phyloP scores from a whole-genome alignment of 2,888 invertebrate species.

The Zeuzera pyrina region DNA sequence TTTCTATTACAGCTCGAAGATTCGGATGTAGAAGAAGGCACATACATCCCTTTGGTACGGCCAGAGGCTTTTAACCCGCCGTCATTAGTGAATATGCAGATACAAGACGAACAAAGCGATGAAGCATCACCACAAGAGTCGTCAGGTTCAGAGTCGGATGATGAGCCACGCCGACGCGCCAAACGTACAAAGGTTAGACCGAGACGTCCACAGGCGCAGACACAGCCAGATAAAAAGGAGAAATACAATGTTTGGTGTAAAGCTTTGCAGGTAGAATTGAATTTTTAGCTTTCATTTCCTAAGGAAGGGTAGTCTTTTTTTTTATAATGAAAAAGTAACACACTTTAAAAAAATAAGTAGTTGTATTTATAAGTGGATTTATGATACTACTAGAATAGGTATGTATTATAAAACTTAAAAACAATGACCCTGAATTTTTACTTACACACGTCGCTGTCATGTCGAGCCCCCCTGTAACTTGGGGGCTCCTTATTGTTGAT shows the following conservation, averaged over 20 bases:
- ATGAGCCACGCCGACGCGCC: constrained; percentile 59
- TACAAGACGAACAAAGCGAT: constrained; percentile 74
- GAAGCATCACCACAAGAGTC: constrained; percentile 66
- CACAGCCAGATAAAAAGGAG: constrained; percentile 67
- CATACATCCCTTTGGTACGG: constrained; percentile 72
- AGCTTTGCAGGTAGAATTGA: constrained; percentile 66
- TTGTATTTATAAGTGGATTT: too few species aligned
- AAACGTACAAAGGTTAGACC: constrained; percentile 70
- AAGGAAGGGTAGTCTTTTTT: too few species aligned
- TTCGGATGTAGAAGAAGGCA: constrained; percentile 67
- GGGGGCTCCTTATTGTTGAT: too few species aligned
- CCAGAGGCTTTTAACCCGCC: constrained; percentile 69
- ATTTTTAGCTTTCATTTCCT: too few species aligned
- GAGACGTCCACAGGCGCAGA: constrained; percentile 31
- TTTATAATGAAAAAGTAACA: too few species aligned
- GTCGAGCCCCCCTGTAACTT: too few species aligned
- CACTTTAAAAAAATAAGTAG: background rate
- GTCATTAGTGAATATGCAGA: constrained; percentile 63
- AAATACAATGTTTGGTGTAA: constrained; percentile 87
- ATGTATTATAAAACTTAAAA: too few species aligned
- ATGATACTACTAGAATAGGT: too few species aligned
- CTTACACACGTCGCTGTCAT: too few species aligned
- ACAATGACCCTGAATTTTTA: too few species aligned
- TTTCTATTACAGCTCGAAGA: constrained; percentile 50
- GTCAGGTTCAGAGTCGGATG: constrained; percentile 74